Evolutionary conservation across 2,113 vertebrate species (phyloP).

Genomic region (Speoplatyrhinus poulsoni): DNA sequence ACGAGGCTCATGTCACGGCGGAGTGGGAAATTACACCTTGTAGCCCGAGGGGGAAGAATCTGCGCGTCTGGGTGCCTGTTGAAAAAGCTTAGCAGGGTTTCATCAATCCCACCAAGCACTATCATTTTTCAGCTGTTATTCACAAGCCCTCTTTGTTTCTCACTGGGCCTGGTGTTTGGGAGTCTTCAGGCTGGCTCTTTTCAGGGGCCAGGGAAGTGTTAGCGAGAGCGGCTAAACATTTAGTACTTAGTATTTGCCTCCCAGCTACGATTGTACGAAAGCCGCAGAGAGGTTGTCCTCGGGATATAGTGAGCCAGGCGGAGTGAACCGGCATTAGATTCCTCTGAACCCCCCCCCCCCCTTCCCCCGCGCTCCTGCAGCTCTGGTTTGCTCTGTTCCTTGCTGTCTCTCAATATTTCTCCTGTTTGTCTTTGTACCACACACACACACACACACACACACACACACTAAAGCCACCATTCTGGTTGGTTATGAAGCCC

Average conservation of each 20-base stretch:
- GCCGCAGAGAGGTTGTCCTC: slow-evolving; percentile 60
- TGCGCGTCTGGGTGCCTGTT: slow-evolving; percentile 63
- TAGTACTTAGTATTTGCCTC: slow-evolving; percentile 76
- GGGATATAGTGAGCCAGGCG: slow-evolving; percentile 45
- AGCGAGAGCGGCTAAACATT: slow-evolving; percentile 70
- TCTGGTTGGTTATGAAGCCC: neutral
- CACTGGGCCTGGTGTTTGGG: slow-evolving; percentile 58
- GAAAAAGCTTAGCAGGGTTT: slow-evolving; percentile 68
- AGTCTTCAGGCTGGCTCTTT: slow-evolving; percentile 66
- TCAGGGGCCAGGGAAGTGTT: slow-evolving; percentile 64
- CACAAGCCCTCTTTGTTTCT: slow-evolving; percentile 68
- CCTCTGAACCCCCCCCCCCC: slow-evolving; percentile 43
- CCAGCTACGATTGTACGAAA: slow-evolving; percentile 73
- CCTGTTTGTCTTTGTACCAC: neutral
- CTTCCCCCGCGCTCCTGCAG: slow-evolving; percentile 9
- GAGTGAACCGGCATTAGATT: slow-evolving; percentile 51
- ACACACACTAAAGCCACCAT: neutral
- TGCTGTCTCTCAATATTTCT: no score
- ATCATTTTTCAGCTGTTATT: slow-evolving; percentile 72
- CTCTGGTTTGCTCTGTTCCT: slow-evolving; percentile 9
- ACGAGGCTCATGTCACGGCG: slow-evolving; percentile 62
- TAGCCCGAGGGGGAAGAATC: slow-evolving; percentile 68
- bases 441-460: slow-evolving; percentile 13
- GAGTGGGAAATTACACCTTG: slow-evolving; percentile 72
- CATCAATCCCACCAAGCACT: slow-evolving; percentile 68